Evolutionary conservation across 2,888 invertebrate species (phyloP).

Genomic region (Nebria brevicollis): DNA sequence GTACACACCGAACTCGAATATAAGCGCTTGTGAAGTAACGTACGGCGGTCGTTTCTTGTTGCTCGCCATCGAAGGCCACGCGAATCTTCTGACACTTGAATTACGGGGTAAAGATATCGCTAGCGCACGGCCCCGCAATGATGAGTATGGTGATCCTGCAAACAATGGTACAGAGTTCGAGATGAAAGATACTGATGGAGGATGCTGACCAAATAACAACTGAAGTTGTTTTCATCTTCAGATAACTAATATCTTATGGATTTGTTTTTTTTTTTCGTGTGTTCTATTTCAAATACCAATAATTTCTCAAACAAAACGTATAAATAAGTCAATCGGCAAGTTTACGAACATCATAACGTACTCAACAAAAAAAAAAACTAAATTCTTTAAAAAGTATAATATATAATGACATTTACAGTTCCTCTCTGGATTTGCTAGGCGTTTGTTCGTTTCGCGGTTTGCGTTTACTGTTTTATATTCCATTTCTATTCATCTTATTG

Average conservation of each 20-base stretch:
- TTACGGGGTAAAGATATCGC: slow-evolving; percentile 61
- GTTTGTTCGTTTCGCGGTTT: background rate
- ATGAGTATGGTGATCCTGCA: slow-evolving; percentile 67
- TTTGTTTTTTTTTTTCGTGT: slow-evolving; percentile 14
- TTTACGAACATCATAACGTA: slow-evolving; percentile 6
- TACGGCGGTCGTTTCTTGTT: slow-evolving; percentile 78
- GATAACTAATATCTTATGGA: slow-evolving; percentile 2
- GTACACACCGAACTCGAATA: slow-evolving; percentile 78
- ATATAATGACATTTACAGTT: background rate
- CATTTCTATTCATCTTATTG: too few relatives aligned
- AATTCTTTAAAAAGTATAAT: background rate
- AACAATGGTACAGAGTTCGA: slow-evolving; percentile 70
- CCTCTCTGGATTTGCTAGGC: background rate
- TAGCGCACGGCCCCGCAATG: slow-evolving; percentile 49
- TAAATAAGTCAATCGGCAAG: slow-evolving; percentile 16
- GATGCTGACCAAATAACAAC: slow-evolving; percentile 56
- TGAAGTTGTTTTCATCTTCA: slow-evolving; percentile 20
- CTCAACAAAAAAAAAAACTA: background rate
- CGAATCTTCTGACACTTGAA: slow-evolving; percentile 73
- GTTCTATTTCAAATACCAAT: slow-evolving; percentile 15
- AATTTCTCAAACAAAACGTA: slow-evolving; percentile 10
- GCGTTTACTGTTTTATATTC: background rate
- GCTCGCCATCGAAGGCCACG: slow-evolving; percentile 74
- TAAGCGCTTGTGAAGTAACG: slow-evolving; percentile 81
- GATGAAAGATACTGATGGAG: slow-evolving; percentile 62